Evolutionary conservation across 2,113 vertebrate genomes (phyloP).

Genomic region (Oncorhynchus keta): DNA sequence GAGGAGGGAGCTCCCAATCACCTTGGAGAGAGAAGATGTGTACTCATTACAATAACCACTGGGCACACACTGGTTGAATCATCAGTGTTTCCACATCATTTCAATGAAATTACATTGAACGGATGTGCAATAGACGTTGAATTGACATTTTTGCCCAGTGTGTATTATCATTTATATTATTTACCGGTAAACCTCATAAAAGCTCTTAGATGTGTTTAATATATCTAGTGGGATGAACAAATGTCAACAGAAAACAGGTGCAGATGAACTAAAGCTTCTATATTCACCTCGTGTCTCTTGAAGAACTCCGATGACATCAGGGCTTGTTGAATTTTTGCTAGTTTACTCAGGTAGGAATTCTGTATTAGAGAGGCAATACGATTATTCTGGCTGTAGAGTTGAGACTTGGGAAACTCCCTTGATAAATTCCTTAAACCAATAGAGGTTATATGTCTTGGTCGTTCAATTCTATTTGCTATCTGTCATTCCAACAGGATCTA

Average conservation of each 20-base stretch:
- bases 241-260: not conserved
- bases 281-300: slow-evolving; percentile 88
- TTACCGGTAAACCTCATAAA: not conserved
- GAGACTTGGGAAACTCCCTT: not conserved
- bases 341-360: slow-evolving; percentile 86
- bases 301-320: slow-evolving; percentile 92
- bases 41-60: not conserved
- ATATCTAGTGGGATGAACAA: too few relatives aligned
- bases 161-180: not conserved
- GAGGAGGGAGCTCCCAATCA: slow-evolving; percentile 97
- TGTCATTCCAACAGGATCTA: not conserved
- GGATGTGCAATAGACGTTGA: too few relatives aligned
- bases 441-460: not conserved
- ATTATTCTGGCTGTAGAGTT: not conserved
- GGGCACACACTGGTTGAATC: too few relatives aligned
- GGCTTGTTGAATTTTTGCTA: slow-evolving; percentile 84
- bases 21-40: slow-evolving; percentile 51
- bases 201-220: too few relatives aligned
- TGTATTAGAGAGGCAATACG: slow-evolving; percentile 43
- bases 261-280: not conserved
- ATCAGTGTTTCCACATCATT: too few relatives aligned
- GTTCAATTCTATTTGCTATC: slow-evolving; percentile 3
- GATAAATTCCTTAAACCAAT: slow-evolving; percentile 19
- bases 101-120: too few relatives aligned
- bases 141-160: too few relatives aligned